These are phyloP conservation scores for Actias luna DNA, from an alignment of 2,888 invertebrate species.

Conservation along the genomic window DNA sequence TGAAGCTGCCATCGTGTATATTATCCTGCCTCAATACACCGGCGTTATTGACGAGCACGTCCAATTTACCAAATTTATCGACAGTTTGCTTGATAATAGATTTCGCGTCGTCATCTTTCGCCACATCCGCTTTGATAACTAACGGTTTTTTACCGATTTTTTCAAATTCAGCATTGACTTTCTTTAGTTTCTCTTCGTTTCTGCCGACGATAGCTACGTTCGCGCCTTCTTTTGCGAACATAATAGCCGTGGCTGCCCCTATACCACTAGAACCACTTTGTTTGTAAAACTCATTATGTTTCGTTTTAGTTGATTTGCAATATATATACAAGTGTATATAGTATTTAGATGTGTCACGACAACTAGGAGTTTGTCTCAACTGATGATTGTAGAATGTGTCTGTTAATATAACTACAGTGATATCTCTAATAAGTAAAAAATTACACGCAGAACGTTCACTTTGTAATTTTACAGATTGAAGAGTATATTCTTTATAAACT, in stretches of 20 bases:
- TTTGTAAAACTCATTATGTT: slow-evolving; percentile 42
- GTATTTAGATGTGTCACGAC: neutral
- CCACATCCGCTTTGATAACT: slow-evolving; percentile 40
- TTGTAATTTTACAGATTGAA: neutral
- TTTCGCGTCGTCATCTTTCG: slow-evolving; percentile 34
- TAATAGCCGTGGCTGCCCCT: slow-evolving; percentile 83
- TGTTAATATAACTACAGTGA: neutral
- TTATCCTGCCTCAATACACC: slow-evolving; percentile 25
- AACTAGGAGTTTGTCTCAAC: neutral
- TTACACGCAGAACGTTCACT: neutral
- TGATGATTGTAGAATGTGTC: neutral
- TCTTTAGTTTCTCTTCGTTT: slow-evolving; percentile 82
- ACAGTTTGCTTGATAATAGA: slow-evolving; percentile 36
- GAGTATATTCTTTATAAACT: neutral
- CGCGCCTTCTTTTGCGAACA: slow-evolving; percentile 83
- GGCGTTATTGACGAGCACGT: slow-evolving; percentile 41
- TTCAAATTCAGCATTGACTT: slow-evolving; percentile 59
- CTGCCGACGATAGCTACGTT: slow-evolving; percentile 83
- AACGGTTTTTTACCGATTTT: slow-evolving; percentile 30
- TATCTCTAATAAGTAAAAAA: neutral
- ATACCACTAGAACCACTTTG: slow-evolving; percentile 79
- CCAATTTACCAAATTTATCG: slow-evolving; percentile 35
- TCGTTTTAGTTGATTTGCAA: neutral
- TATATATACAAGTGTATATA: neutral
- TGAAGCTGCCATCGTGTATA: slow-evolving; percentile 27